phyloP scores from a whole-genome alignment of 2,888 invertebrate genomes.

The Mechanitis messenoides region DNA sequence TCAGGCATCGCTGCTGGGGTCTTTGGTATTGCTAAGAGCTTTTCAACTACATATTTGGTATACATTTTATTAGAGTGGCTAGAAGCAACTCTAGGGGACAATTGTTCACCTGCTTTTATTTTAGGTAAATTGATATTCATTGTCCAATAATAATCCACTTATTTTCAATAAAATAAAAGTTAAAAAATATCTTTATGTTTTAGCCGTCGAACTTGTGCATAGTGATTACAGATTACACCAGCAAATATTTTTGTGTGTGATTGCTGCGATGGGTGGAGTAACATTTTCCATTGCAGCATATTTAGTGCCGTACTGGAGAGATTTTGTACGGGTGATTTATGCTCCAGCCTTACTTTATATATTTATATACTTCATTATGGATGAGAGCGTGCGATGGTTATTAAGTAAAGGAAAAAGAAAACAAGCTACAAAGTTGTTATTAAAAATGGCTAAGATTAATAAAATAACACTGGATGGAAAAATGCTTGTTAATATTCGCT shows the following conservation, averaged over 20 bases:
- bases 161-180: neutral
- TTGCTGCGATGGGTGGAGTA: slow-evolving; percentile 78
- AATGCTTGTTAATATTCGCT: slow-evolving; percentile 38
- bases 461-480: slow-evolving; percentile 43
- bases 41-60: slow-evolving; percentile 71
- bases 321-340: slow-evolving; percentile 79
- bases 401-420: slow-evolving; percentile 80
- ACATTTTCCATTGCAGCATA: slow-evolving; percentile 79
- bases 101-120: slow-evolving; percentile 38
- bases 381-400: slow-evolving; percentile 85
- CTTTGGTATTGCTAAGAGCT: slow-evolving; percentile 73
- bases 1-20: slow-evolving; percentile 68
- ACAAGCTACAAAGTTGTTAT: slow-evolving; percentile 77
- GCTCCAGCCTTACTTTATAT: slow-evolving; percentile 80
- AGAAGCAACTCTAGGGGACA: slow-evolving; percentile 60
- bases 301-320: slow-evolving; percentile 80
- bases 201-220: slow-evolving; percentile 48
- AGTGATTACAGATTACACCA: slow-evolving; percentile 37
- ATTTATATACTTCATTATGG: slow-evolving; percentile 78
- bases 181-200: slow-evolving; percentile 24
- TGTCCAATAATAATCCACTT: neutral
- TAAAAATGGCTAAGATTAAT: slow-evolving; percentile 71
- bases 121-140: slow-evolving; percentile 30
- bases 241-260: slow-evolving; percentile 61
- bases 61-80: slow-evolving; percentile 73